Base-by-base conservation (phyloP, 1,140 invertebrate genomes). In the Leptestheria dahalacensis region DNA sequence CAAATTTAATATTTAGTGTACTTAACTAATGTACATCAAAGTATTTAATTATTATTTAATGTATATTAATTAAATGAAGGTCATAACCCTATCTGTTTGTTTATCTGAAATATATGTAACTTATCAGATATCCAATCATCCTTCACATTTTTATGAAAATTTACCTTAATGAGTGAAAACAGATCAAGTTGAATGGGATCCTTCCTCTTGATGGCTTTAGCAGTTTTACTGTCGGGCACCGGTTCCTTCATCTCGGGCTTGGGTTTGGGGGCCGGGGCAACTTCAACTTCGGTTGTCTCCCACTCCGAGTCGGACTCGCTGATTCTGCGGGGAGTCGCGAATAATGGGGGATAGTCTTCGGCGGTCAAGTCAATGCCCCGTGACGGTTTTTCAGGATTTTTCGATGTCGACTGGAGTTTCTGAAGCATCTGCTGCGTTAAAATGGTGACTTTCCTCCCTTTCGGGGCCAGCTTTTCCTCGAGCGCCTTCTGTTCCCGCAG, bases 181-280 rank as follows among this genome's bases (percentile, higher is more conserved):
- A 62, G 50, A 51, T 62, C 54, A 24, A 62, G 50, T 23, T 62
- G 23, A 9, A 62, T 62, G 29, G 61, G 61, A 51, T 62, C 61
- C 3, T 24, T 23, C 11, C 41, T 25, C 46, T 62, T 62, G 23
- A 57, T 25, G 25, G 23, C 33, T 60, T 60, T 60, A 4, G 47
- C 57, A 23, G 57, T 2, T 3, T 20, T 15, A 3, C 12, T 24
- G 10, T 18, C 33, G 21, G 46, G 41, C 9, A 11, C 21, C 15
- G 26, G 23, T n/a, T 25, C 57, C 26, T 33, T 26, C 48, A 24
- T 23, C 12, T 11, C 57, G 18, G 11, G 18, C 21, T 48, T 24
- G 15, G 1, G 33, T 2, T 18, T 21, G 12, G 21, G 20, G 33
- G 33, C 33, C 6, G 15, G n/a, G 23, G 29, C 24, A 11, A 29